Evolutionary conservation across 2,113 vertebrate species (phyloP).

Genomic region (Zosterops pallidus): DNA sequence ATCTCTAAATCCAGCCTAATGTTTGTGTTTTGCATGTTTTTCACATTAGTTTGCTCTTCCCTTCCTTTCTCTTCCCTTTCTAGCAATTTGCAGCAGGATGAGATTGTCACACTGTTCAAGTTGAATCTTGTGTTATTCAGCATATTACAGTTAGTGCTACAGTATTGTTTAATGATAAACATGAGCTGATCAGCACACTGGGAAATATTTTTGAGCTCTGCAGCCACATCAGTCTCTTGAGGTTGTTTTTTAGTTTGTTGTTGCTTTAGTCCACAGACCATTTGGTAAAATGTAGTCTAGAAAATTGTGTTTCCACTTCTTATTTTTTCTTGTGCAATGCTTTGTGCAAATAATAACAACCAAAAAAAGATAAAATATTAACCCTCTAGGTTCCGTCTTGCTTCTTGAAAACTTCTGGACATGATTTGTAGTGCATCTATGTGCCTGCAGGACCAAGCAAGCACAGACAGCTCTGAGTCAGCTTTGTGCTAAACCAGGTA

Average conservation of each 20-base stretch:
- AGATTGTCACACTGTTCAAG: neutral
- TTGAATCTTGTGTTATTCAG: neutral
- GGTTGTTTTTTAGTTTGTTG: neutral
- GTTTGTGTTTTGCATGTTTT: neutral
- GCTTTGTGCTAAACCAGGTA: rapidly evolving
- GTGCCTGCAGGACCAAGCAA: neutral
- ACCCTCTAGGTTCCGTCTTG: neutral
- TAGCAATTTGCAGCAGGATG: neutral
- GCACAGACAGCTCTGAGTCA: neutral
- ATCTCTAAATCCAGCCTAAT: neutral
- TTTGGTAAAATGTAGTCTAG: neutral
- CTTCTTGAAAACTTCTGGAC: neutral
- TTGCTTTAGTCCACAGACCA: neutral
- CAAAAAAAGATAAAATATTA: neutral
- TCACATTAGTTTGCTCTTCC: neutral
- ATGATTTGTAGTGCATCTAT: neutral
- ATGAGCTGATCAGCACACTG: neutral
- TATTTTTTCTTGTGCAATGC: neutral
- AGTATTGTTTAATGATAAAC: neutral
- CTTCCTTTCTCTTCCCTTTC: neutral
- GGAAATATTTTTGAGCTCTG: neutral
- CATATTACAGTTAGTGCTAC: neutral
- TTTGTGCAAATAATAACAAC: neutral
- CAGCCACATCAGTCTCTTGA: neutral
- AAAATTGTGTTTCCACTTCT: neutral